A percentile compares a stretch with the other conserved stretches of the same genome.
Conservation (phyloP, 2,888 invertebrate species). For the Synergus laeviventris region DNA sequence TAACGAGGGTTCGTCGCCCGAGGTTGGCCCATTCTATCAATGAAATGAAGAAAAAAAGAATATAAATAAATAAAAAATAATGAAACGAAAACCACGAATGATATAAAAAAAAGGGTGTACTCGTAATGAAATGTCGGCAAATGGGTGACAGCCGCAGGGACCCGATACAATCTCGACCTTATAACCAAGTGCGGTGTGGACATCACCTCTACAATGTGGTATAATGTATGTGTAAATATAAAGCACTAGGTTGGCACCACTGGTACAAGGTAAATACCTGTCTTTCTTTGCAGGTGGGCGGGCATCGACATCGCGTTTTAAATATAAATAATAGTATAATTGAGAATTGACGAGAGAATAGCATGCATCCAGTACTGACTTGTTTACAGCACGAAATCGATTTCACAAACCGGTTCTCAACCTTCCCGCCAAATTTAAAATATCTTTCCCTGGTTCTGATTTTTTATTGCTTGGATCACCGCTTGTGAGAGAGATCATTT, state of each 20-base stretch:
- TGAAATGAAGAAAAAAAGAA: constrained; percentile 41
- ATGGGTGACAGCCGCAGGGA: constrained; percentile 48
- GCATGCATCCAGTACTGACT: constrained; percentile 58
- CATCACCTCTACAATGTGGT: not conserved
- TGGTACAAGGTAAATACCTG: constrained; percentile 32
- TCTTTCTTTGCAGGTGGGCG: constrained; percentile 29
- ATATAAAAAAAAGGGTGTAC: constrained; percentile 42
- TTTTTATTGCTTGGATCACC: not conserved
- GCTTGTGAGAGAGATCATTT: not conserved
- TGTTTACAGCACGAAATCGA: constrained; percentile 50
- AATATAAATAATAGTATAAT: constrained; percentile 67
- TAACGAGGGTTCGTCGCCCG: constrained; percentile 62
- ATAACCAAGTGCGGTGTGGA: constrained; percentile 47
- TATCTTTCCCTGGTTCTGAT: not conserved
- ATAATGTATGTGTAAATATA: constrained; percentile 1
- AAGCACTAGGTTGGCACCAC: constrained; percentile 31
- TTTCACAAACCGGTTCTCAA: constrained; percentile 39
- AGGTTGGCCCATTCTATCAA: constrained; percentile 45
- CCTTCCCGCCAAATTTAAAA: constrained; percentile 27
- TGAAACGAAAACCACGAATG: constrained; percentile 45
- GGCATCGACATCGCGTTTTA: constrained; percentile 57
- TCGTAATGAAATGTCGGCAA: constrained; percentile 57
- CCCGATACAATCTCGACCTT: constrained; percentile 58
- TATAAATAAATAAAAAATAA: constrained; percentile 44
- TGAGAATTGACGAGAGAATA: constrained; percentile 68